Conservation (phyloP, 2,888 invertebrate species). For the Netelia fuscicornis region DNA sequence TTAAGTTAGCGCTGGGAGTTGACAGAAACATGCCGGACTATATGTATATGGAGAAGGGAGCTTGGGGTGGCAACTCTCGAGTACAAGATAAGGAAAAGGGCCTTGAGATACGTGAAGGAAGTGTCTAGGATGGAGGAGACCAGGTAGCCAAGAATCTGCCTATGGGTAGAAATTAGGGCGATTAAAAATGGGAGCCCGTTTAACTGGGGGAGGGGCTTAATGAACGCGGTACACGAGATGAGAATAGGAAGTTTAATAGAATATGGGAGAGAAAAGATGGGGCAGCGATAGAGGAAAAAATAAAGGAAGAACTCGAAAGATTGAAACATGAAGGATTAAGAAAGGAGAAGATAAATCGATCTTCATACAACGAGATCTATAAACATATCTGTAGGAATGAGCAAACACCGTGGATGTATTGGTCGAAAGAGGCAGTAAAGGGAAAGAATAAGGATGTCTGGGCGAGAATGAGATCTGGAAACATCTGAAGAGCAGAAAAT, state of each 20-base stretch:
- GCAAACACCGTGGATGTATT: not conserved
- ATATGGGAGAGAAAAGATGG: not conserved
- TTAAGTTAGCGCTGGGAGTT: not conserved
- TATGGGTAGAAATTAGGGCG: not conserved
- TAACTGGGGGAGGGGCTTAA: not conserved
- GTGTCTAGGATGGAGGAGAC: constrained; percentile 5
- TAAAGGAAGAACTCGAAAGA: not conserved
- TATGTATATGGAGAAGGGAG: not conserved
- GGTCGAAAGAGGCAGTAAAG: not conserved
- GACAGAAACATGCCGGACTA: not conserved
- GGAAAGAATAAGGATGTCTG: not conserved
- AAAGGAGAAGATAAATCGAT: constrained; percentile 1
- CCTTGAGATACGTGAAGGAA: not conserved
- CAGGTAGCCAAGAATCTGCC: not conserved
- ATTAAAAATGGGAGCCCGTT: not conserved
- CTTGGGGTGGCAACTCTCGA: not conserved
- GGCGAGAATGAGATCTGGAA: not conserved
- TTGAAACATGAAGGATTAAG: not conserved
- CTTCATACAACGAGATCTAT: not conserved
- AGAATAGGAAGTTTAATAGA: not conserved
- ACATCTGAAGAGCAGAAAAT: not conserved
- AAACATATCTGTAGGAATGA: not conserved
- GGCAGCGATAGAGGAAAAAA: not conserved
- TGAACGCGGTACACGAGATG: not conserved
- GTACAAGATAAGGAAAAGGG: not conserved